A percentile compares a stretch with the other conserved stretches of the same genome.
Evolutionary conservation across 2,797 vertebrate genomes (phyloP).

Genomic region (Trichosurus vulpecula): DNA sequence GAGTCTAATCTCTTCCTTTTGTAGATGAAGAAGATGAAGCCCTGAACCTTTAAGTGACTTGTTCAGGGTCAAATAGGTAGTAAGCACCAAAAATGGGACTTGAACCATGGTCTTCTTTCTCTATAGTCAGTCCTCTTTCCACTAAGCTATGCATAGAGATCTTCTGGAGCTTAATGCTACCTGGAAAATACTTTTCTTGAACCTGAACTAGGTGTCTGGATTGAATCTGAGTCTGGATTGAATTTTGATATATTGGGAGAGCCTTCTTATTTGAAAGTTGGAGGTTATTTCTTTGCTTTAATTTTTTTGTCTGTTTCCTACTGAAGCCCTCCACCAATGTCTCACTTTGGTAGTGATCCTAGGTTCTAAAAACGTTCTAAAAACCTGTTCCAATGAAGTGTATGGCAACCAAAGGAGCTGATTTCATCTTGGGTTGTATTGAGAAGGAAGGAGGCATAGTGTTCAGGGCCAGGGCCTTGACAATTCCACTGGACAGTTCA

Average conservation of each 20-base stretch:
- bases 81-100: neutral
- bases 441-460: neutral
- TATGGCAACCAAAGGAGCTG: neutral
- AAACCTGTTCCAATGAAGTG: neutral
- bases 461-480: neutral
- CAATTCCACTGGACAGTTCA: neutral
- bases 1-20: neutral
- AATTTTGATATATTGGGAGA: neutral
- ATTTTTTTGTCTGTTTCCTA: neutral
- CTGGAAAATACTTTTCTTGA: neutral
- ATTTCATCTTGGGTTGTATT: neutral
- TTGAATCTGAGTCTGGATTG: neutral
- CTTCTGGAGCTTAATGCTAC: neutral
- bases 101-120: neutral
- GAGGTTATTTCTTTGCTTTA: neutral
- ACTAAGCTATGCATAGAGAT: neutral
- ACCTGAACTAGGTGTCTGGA: neutral
- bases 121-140: neutral
- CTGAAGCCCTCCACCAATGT: neutral
- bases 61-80: neutral
- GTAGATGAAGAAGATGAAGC: neutral
- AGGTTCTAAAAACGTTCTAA: neutral
- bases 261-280: neutral
- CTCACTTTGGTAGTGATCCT: neutral
- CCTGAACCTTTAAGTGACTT: neutral